phyloP scores from a whole-genome alignment of 1,140 invertebrate species.

The Sycobia sp. region DNA sequence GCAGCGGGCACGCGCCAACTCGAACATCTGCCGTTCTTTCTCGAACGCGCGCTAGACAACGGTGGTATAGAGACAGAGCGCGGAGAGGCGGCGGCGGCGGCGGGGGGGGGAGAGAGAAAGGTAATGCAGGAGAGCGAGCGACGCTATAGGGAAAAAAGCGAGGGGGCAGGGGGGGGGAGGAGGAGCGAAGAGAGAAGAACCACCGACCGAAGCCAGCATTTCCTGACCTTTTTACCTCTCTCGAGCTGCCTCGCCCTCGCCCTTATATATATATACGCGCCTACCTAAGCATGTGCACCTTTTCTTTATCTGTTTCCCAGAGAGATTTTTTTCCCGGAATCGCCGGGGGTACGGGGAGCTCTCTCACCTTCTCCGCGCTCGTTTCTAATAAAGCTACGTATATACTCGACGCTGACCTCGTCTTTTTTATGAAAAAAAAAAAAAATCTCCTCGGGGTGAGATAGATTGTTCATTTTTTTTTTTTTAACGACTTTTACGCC shows the following conservation, averaged over 20 bases:
- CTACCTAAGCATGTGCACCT: no score
- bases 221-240: conserved; percentile 27
- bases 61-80: conserved; percentile 13
- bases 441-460: no score
- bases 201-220: conserved; percentile 5
- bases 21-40: conserved; percentile 55
- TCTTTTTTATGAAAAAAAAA: no score
- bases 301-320: no score
- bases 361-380: background rate
- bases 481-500: no score
- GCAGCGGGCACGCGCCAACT: conserved; percentile 57
- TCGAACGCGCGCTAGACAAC: conserved; percentile 35
- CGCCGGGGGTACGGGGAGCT: background rate
- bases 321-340: background rate
- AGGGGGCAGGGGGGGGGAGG: background rate
- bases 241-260: background rate
- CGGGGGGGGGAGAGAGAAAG: conserved; percentile 4
- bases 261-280: no score
- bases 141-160: background rate
- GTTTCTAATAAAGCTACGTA: no score
- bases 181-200: background rate
- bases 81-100: background rate
- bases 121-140: background rate
- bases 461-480: no score
- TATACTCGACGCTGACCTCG: no score